Evolutionary conservation across 2,113 vertebrate genomes (phyloP).

Genomic region (Phycodurus eques): DNA sequence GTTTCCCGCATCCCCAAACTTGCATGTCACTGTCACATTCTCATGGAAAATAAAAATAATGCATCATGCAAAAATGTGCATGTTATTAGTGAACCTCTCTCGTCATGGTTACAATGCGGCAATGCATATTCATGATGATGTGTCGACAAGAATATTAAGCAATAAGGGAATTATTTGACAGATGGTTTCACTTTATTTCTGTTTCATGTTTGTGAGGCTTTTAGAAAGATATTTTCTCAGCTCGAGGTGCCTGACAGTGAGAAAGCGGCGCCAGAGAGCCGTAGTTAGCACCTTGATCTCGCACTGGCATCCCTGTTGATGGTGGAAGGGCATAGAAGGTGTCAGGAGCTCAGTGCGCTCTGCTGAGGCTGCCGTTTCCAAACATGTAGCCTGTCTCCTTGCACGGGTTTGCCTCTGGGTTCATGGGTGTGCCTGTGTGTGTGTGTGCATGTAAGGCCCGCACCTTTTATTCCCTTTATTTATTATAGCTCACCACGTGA

Average conservation of each 20-base stretch:
- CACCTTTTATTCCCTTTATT: conserved; percentile 11
- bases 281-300: conserved; percentile 63
- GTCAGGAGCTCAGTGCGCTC: conserved; percentile 59
- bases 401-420: conserved; percentile 57
- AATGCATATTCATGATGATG: background rate
- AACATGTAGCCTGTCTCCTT: conserved; percentile 27
- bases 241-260: conserved; percentile 38
- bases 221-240: conserved; percentile 15
- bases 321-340: conserved; percentile 63
- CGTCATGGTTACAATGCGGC: background rate
- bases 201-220: conserved; percentile 13
- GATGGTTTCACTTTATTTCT: background rate
- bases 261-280: conserved; percentile 50
- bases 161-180: background rate
- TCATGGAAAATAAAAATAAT: conserved; percentile 13
- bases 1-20: conserved; percentile 23
- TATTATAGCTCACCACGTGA: conserved; percentile 8
- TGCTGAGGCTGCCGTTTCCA: conserved; percentile 62
- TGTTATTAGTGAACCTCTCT: background rate
- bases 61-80: background rate
- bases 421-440: conserved; percentile 60
- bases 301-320: conserved; percentile 49
- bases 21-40: conserved; percentile 37
- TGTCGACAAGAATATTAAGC: background rate
- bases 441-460: conserved; percentile 8